These are phyloP conservation scores for Scortum barcoo DNA, from an alignment of 2,113 vertebrate species.

Conservation along the genomic window DNA sequence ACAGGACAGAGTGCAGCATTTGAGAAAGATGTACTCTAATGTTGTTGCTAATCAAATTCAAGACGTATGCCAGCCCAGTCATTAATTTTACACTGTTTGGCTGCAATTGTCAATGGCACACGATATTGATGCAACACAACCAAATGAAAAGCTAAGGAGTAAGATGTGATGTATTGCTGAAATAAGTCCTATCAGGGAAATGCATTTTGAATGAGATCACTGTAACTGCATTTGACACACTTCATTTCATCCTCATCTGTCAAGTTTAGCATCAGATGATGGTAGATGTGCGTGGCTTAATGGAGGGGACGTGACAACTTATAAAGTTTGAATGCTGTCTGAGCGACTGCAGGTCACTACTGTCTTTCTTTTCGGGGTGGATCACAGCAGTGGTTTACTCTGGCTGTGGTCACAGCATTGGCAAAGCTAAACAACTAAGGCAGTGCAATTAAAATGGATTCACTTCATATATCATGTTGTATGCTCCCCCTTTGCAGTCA, in stretches of 20 bases:
- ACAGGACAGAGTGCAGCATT: conserved; percentile 83
- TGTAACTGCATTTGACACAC: conserved; percentile 89
- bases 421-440: neutral
- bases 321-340: conserved; percentile 79
- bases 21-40: conserved; percentile 78
- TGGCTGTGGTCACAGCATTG: conserved; percentile 4
- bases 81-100: conserved; percentile 88
- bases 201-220: conserved; percentile 84
- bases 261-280: conserved; percentile 86
- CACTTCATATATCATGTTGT: neutral
- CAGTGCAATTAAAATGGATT: neutral
- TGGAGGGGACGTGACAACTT: conserved; percentile 86
- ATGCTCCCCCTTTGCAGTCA: neutral
- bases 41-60: conserved; percentile 87
- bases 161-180: conserved; percentile 87
- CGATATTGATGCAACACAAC: conserved; percentile 88
- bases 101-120: conserved; percentile 82
- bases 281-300: conserved; percentile 86
- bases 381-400: neutral
- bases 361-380: conserved; percentile 2
- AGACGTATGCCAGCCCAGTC: conserved; percentile 82
- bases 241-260: conserved; percentile 93
- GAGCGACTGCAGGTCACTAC: conserved; percentile 63
- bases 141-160: conserved; percentile 89
- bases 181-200: conserved; percentile 88